Evolutionary conservation across 2,113 vertebrate species (phyloP).

Genomic region (Toxotes jaculatrix): DNA sequence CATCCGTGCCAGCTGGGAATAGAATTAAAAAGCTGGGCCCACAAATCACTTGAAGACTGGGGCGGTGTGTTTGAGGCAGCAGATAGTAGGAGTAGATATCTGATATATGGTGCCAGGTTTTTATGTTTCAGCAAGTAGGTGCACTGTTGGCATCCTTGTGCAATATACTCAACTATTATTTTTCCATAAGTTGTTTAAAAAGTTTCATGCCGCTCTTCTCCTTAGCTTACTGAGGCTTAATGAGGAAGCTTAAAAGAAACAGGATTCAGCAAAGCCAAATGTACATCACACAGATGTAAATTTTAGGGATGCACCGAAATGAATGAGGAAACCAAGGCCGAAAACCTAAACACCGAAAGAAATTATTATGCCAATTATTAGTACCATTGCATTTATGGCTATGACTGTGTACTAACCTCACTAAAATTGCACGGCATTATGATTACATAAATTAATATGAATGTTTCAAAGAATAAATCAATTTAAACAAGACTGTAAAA

Average conservation of each 20-base stretch:
- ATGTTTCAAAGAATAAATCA: too few species aligned
- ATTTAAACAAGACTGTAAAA: too few species aligned
- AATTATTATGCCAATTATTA: too few species aligned
- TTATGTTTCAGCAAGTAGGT: not conserved
- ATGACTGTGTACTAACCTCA: too few species aligned
- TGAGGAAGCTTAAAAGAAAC: not conserved
- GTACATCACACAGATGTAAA: constrained; percentile 4
- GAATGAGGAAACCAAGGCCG: too few species aligned
- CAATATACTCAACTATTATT: not conserved
- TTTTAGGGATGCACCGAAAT: not conserved
- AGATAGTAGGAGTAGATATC: constrained; percentile 1
- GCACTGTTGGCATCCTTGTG: not conserved
- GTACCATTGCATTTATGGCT: too few species aligned
- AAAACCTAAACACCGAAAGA: too few species aligned
- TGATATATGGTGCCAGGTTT: not conserved
- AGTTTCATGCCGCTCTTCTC: not conserved
- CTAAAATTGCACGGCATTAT: too few species aligned
- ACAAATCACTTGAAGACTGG: constrained; percentile 2
- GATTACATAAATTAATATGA: too few species aligned
- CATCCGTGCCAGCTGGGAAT: not conserved
- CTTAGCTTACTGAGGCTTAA: not conserved
- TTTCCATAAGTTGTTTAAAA: not conserved
- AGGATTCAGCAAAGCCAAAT: not conserved
- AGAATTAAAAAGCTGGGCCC: not conserved
- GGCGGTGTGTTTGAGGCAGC: not conserved